Evolutionary conservation across 2,113 vertebrate species (phyloP).

Genomic region (Grantiella picta): DNA sequence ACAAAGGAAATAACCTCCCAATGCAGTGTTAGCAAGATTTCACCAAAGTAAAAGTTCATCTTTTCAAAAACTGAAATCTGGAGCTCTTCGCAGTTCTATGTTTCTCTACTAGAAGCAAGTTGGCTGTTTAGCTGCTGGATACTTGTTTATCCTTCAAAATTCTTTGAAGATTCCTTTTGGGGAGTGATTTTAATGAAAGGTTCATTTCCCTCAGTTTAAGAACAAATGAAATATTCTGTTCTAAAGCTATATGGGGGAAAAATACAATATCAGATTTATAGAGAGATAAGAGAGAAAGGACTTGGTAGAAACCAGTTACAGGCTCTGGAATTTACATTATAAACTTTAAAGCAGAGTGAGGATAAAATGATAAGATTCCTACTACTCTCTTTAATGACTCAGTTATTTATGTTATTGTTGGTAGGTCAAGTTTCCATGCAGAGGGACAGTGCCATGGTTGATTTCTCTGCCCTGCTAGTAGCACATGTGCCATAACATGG

Average conservation of each 20-base stretch:
- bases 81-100: not conserved
- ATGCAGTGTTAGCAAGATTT: not conserved
- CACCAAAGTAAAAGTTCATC: not conserved
- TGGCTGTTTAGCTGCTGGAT: not conserved
- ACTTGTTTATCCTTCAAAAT: not conserved
- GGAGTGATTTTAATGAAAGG: not conserved
- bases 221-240: not conserved
- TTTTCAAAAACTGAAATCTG: not conserved
- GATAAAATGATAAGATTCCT: not conserved
- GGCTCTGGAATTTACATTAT: not conserved
- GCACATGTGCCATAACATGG: accelerated
- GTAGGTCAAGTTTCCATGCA: not conserved
- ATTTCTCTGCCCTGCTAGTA: not conserved
- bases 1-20: not conserved
- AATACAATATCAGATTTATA: not conserved
- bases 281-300: not conserved
- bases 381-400: not conserved
- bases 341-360: not conserved
- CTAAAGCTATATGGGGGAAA: not conserved
- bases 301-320: not conserved
- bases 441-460: not conserved
- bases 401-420: not conserved
- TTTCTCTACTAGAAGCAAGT: not conserved
- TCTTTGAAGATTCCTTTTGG: not conserved
- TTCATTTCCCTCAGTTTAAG: not conserved